These are phyloP conservation scores for Rhyacophila evoluta DNA, from an alignment of 2,888 invertebrate species.

Conservation along the genomic window DNA sequence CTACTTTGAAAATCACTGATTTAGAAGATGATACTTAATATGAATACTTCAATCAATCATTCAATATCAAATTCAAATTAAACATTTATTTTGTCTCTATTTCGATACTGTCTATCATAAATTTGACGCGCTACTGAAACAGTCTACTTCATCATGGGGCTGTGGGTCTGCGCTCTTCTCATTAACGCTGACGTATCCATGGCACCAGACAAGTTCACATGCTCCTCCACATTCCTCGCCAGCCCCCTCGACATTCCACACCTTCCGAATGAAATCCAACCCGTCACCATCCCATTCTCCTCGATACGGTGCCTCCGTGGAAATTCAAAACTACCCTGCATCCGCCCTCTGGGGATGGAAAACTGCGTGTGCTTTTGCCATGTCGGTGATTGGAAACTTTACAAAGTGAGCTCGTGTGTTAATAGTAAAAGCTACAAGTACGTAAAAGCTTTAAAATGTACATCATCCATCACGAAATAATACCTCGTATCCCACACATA, in stretches of 20 bases:
- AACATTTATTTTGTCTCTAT: no score
- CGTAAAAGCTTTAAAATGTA: no score
- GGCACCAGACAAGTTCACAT: constrained; percentile 28
- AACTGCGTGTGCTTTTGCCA: background rate
- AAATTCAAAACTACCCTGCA: background rate
- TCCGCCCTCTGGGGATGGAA: background rate
- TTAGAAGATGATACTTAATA: no score
- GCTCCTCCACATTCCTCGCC: background rate
- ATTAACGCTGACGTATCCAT: constrained; percentile 36
- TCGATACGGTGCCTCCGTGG: background rate
- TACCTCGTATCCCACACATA: no score
- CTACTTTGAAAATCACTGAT: no score
- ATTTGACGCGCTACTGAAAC: background rate
- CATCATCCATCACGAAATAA: no score
- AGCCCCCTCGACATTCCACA: background rate
- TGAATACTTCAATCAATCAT: no score
- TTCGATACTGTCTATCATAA: no score
- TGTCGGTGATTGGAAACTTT: background rate
- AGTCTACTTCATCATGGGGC: background rate
- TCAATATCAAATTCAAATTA: no score
- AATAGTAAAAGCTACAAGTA: no score
- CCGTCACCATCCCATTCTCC: background rate
- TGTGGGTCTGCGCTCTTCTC: constrained; percentile 8
- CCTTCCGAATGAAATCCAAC: background rate
- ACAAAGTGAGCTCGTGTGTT: no score